Evolutionary conservation across 2,113 vertebrate species (phyloP).

Genomic region (pig (Sus scrofa)): DNA sequence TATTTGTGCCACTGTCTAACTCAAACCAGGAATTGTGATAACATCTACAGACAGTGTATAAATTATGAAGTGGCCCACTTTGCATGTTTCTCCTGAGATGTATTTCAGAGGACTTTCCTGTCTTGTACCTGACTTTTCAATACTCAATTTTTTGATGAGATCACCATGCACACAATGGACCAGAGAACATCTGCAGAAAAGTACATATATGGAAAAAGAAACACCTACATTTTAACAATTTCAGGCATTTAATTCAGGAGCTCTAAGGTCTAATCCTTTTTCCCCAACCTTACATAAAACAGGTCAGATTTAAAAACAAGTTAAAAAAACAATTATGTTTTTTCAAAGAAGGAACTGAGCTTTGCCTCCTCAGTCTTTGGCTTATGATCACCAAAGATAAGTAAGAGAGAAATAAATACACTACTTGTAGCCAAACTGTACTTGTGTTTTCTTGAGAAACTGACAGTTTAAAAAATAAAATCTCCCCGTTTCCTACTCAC

Average conservation of each 20-base stretch:
- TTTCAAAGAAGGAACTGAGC: slow-evolving; percentile 1
- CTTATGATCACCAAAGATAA: not conserved
- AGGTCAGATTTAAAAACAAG: slow-evolving; percentile 32
- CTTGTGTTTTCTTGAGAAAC: slow-evolving; percentile 19
- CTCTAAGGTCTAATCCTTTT: not conserved
- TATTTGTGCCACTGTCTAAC: slow-evolving; percentile 9
- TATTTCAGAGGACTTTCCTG: slow-evolving; percentile 44
- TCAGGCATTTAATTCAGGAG: not conserved
- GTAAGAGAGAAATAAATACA: slow-evolving; percentile 11
- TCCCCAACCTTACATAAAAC: not conserved
- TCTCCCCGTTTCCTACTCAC: not conserved
- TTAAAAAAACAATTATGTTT: not conserved
- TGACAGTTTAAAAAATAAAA: slow-evolving; percentile 1
- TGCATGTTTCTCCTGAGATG: not conserved
- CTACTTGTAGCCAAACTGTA: not conserved
- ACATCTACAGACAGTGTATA: not conserved
- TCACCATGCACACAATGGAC: not conserved
- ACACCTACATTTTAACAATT: slow-evolving; percentile 18
- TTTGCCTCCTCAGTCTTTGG: not conserved
- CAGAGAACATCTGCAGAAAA: slow-evolving; percentile 30
- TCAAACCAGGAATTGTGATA: slow-evolving; percentile 28
- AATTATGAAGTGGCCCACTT: not conserved
- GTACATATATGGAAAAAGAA: not conserved
- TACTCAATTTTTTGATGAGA: not conserved
- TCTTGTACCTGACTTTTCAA: not conserved